Evolutionary conservation across 1,140 invertebrate species (phyloP).

Genomic region (Drepana arcuata): DNA sequence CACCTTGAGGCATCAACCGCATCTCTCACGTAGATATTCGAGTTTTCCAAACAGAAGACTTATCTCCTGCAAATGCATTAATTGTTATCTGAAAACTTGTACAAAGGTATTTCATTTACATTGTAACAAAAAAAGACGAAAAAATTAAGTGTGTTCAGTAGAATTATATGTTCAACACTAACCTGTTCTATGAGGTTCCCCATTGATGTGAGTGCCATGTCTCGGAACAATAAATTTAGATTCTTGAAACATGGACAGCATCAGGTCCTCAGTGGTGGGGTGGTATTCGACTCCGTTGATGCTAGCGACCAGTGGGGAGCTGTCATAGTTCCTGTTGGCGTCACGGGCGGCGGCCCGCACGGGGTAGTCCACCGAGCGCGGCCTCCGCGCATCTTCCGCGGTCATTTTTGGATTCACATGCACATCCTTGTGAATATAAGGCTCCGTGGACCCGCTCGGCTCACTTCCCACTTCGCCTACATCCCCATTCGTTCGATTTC

Average conservation of each 20-base stretch:
- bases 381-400: conserved; percentile 45
- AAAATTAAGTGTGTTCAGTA: too few relatives aligned
- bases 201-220: conserved; percentile 39
- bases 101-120: too few relatives aligned
- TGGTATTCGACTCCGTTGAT: conserved; percentile 66
- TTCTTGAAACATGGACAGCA: conserved; percentile 64
- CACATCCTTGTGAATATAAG: conserved; percentile 65
- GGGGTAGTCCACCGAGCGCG: conserved; percentile 55
- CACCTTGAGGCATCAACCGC: conserved; percentile 12
- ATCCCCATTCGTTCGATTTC: conserved; percentile 38
- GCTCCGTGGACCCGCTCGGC: conserved; percentile 32
- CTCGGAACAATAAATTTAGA: conserved; percentile 59
- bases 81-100: too few relatives aligned
- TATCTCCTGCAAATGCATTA: conserved; percentile 46
- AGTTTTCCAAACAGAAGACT: conserved; percentile 61
- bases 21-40: conserved; percentile 64
- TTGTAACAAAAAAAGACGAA: too few relatives aligned
- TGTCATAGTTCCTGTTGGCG: conserved; percentile 49
- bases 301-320: conserved; percentile 54
- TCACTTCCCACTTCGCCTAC: conserved; percentile 55
- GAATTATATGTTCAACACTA: too few relatives aligned
- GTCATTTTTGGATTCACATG: conserved; percentile 72
- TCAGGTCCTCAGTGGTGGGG: conserved; percentile 58
- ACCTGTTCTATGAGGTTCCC: conserved; percentile 60
- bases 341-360: conserved; percentile 23